Percentiles rank a stretch among this genome's conserved stretches.
phyloP scores from a whole-genome alignment of 2,888 invertebrate genomes.

The Syrphus vitripennis region DNA sequence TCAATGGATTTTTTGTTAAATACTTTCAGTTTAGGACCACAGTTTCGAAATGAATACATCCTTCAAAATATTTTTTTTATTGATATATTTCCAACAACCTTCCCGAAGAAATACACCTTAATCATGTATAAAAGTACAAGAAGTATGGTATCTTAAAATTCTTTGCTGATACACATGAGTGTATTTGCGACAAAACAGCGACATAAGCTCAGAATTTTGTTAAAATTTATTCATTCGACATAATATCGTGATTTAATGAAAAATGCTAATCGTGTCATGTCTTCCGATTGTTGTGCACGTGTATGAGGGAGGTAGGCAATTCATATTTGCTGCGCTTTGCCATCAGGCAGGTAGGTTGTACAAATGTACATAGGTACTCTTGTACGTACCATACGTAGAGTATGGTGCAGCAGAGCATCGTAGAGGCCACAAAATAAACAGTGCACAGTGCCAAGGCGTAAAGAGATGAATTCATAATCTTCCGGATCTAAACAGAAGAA shows the following conservation, averaged over 20 bases:
- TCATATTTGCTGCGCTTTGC: background rate
- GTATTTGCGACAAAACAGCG: conserved; percentile 28
- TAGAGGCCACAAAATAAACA: background rate
- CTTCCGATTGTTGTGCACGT: conserved; percentile 71
- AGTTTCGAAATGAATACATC: too few species aligned
- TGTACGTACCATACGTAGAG: background rate
- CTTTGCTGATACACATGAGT: background rate
- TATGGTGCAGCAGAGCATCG: background rate
- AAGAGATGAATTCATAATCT: conserved; percentile 1
- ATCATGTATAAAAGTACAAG: background rate
- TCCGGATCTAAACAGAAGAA: conserved; percentile 18
- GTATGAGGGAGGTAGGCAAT: conserved; percentile 52
- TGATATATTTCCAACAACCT: background rate
- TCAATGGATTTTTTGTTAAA: too few species aligned
- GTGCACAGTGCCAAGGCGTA: background rate
- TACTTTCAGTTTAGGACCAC: too few species aligned
- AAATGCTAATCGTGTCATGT: conserved; percentile 72
- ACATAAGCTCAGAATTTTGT: conserved; percentile 59
- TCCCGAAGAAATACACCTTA: background rate
- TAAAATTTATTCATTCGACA: conserved; percentile 71
- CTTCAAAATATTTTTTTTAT: too few species aligned
- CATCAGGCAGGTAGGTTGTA: background rate
- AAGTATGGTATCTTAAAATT: background rate
- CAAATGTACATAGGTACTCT: background rate
- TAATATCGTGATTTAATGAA: conserved; percentile 72